These are phyloP conservation scores for Saimiri boliviensis DNA, from an alignment of 2,113 vertebrate genomes.

Conservation along the genomic window DNA sequence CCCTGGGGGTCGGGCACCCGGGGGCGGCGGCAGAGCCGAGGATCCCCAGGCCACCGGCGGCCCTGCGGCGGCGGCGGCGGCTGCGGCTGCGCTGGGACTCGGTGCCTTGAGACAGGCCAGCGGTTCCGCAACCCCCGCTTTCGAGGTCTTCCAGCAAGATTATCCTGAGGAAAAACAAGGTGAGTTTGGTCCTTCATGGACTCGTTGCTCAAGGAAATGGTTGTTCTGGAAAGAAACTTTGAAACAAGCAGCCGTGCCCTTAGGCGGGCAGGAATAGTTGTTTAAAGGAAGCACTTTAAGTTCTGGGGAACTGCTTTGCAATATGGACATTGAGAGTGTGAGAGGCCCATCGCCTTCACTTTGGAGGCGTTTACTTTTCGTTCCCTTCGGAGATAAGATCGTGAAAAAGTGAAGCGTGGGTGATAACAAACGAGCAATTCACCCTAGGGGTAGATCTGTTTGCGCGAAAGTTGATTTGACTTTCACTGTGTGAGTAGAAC, in stretches of 20 bases:
- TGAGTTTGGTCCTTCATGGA: constrained; percentile 24
- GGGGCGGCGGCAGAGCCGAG: neutral
- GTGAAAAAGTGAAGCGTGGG: neutral
- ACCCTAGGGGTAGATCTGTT: neutral
- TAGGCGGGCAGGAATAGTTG: neutral
- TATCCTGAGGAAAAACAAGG: constrained; percentile 17
- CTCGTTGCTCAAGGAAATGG: neutral
- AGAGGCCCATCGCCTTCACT: neutral
- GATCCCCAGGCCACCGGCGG: neutral
- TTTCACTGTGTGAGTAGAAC: neutral
- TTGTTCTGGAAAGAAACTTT: neutral
- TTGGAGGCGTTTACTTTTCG: too few species aligned
- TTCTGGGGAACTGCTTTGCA: neutral
- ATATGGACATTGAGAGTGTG: neutral
- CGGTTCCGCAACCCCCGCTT: neutral
- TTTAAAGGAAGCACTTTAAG: neutral
- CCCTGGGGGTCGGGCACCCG: rapidly evolving
- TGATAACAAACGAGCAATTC: neutral
- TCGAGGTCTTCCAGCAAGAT: constrained; percentile 17
- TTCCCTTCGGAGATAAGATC: neutral
- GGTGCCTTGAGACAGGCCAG: neutral
- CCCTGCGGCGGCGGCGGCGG: neutral
- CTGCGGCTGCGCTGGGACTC: neutral
- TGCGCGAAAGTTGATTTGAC: neutral
- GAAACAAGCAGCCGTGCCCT: neutral